Conservation (phyloP, 2,888 invertebrate species). For the Melangyna quadrimaculata region DNA sequence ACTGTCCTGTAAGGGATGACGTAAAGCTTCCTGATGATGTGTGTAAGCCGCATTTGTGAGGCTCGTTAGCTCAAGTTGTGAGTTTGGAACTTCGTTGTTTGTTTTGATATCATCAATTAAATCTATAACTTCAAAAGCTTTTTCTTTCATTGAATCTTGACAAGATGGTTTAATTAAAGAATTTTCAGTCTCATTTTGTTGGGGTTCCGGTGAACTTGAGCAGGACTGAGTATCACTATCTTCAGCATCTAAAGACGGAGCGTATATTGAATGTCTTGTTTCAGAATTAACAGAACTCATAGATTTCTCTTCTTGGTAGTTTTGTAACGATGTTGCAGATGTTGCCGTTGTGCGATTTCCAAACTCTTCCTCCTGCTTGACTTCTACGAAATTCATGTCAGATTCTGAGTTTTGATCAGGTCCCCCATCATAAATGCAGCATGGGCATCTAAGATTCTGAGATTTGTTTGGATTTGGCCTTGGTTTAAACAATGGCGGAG, state of each 20-base stretch:
- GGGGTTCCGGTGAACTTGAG: neutral
- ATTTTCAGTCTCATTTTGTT: neutral
- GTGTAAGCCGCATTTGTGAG: neutral
- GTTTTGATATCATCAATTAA: neutral
- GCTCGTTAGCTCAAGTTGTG: neutral
- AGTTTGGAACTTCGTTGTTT: neutral
- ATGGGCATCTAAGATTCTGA: conserved; percentile 4
- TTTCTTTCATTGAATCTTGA: neutral
- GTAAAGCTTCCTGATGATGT: neutral
- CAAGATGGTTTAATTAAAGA: neutral
- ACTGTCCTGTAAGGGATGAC: neutral
- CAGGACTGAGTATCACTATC: neutral
- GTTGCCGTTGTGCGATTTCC: neutral
- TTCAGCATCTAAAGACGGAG: neutral
- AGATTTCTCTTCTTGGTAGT: neutral
- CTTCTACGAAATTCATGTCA: neutral
- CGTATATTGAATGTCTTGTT: neutral
- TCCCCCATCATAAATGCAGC: conserved; percentile 5
- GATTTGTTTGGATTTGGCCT: neutral
- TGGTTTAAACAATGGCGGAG: conserved; percentile 38
- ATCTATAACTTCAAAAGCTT: neutral
- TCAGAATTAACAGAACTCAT: neutral
- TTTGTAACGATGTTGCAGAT: neutral
- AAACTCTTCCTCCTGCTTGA: neutral
- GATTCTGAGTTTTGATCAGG: neutral